phyloP scores from a whole-genome alignment of 2,113 vertebrate species.

The Centropus bengalensis region DNA sequence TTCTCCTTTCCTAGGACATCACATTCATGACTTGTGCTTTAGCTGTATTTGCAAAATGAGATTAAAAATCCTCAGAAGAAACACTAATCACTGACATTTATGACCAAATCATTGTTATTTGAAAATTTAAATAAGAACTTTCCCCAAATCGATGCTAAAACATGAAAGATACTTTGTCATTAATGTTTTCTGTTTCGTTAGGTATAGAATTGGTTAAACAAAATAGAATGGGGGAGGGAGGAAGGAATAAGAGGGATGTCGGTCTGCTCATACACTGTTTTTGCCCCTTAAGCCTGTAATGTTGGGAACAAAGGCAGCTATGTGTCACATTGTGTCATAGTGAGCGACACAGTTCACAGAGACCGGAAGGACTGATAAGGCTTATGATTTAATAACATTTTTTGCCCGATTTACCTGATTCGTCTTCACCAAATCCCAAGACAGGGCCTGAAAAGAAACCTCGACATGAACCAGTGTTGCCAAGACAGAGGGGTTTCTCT shows the following conservation, averaged over 20 bases:
- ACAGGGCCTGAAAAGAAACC: conserved; percentile 90
- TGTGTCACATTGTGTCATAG: background rate
- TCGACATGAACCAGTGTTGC: conserved; percentile 86
- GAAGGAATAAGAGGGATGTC: background rate
- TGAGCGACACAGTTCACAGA: background rate
- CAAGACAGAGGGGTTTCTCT: conserved; percentile 93
- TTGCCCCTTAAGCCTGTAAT: background rate
- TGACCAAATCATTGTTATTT: background rate
- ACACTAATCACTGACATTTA: background rate
- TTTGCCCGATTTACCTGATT: conserved; percentile 82
- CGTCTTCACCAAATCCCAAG: conserved; percentile 97
- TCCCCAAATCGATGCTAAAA: background rate
- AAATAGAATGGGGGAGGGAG: background rate
- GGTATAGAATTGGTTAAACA: background rate
- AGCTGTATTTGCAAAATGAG: background rate
- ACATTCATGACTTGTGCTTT: background rate
- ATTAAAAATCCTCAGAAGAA: background rate
- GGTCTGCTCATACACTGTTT: background rate
- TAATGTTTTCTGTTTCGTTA: background rate
- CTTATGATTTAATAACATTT: background rate
- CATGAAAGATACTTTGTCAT: background rate
- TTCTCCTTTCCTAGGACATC: background rate
- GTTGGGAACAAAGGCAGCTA: background rate
- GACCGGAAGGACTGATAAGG: background rate
- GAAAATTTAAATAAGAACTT: background rate